Evolutionary conservation across 2,888 invertebrate genomes (phyloP).

Genomic region (Podotricha telesiphe): DNA sequence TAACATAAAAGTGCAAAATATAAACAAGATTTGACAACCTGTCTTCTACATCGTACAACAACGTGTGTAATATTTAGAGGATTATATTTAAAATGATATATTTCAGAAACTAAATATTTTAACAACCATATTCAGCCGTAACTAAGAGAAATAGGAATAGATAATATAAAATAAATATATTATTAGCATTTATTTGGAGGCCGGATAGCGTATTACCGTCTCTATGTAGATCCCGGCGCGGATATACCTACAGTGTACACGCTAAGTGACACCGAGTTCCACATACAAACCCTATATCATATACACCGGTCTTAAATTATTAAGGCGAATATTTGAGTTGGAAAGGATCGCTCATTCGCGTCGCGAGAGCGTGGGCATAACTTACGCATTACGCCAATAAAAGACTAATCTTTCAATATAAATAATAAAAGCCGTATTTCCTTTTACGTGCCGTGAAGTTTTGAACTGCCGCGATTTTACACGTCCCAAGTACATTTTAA

Average conservation of each 20-base stretch:
- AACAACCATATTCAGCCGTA: not conserved
- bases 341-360: slow-evolving; percentile 70
- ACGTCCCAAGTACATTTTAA: slow-evolving; percentile 48
- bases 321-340: slow-evolving; percentile 75
- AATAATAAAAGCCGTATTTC: slow-evolving; percentile 66
- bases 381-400: slow-evolving; percentile 70
- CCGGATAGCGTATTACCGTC: slow-evolving; percentile 48
- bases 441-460: slow-evolving; percentile 49
- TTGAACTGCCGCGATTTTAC: slow-evolving; percentile 60
- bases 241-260: slow-evolving; percentile 47
- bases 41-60: too few species aligned
- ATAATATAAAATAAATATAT: not conserved
- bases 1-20: too few species aligned
- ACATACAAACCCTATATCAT: slow-evolving; percentile 57
- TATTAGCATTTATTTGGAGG: not conserved
- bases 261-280: slow-evolving; percentile 60
- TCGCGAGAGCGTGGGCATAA: slow-evolving; percentile 70
- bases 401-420: slow-evolving; percentile 79
- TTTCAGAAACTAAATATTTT: not conserved
- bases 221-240: slow-evolving; percentile 59
- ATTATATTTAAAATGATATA: not conserved
- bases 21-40: too few species aligned
- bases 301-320: slow-evolving; percentile 73
- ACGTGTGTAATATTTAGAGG: too few species aligned
- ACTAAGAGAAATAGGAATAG: not conserved